These are phyloP conservation scores for Discoglossus pictus DNA, from an alignment of 2,797 vertebrate genomes.

Conservation along the genomic window DNA sequence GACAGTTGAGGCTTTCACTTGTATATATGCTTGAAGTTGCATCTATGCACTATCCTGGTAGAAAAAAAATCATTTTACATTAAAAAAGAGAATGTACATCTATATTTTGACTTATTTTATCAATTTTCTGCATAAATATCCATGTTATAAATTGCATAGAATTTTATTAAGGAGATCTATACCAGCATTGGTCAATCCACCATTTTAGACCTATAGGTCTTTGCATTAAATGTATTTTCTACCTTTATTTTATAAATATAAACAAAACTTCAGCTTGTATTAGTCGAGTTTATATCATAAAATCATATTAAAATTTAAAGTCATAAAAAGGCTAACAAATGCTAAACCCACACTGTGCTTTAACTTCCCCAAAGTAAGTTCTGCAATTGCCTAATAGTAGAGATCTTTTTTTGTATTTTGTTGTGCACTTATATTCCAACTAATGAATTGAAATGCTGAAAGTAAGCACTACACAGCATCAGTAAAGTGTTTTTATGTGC, in stretches of 20 bases:
- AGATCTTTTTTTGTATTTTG: conserved; percentile 3
- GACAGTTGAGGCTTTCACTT: too few species aligned
- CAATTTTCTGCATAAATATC: too few species aligned
- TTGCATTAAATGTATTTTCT: too few species aligned
- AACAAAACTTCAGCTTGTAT: background rate
- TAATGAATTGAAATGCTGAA: conserved; percentile 19
- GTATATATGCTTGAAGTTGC: too few species aligned
- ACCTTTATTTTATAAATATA: background rate
- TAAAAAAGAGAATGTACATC: too few species aligned
- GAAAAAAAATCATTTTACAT: too few species aligned
- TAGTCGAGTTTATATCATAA: background rate
- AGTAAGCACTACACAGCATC: background rate
- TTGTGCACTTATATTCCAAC: background rate
- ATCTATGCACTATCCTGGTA: too few species aligned
- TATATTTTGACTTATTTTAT: too few species aligned
- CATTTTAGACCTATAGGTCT: too few species aligned
- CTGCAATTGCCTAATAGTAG: conserved; percentile 22
- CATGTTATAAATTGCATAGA: too few species aligned
- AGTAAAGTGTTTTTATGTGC: conserved; percentile 48
- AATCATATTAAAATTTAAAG: conserved; percentile 17
- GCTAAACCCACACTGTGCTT: background rate
- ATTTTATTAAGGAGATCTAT: too few species aligned
- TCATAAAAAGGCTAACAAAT: conserved; percentile 3
- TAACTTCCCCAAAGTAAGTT: conserved; percentile 15
- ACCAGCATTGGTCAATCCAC: too few species aligned